phyloP scores from a whole-genome alignment of 2,113 vertebrate species.

The Aegypius monachus region DNA sequence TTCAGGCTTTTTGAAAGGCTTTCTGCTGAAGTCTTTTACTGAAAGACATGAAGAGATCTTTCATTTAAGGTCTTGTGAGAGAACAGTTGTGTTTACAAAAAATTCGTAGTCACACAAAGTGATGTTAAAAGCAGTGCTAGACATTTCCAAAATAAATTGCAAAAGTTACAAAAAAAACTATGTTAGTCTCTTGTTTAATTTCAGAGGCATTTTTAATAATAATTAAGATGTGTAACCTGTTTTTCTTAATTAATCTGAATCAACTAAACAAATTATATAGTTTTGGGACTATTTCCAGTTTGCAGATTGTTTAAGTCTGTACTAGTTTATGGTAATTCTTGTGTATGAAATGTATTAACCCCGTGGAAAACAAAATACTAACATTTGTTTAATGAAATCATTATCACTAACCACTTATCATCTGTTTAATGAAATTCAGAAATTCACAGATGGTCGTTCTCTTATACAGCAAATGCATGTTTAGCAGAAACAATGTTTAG shows the following conservation, averaged over 20 bases:
- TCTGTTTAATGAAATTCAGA: constrained; percentile 58
- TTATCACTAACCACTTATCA: constrained; percentile 51
- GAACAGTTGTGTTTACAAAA: not conserved
- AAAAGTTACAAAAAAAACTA: not conserved
- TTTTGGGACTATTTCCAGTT: not conserved
- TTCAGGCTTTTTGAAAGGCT: not conserved
- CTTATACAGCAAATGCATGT: not conserved
- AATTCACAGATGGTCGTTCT: constrained; percentile 41
- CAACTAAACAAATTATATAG: not conserved
- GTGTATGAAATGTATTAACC: constrained; percentile 29
- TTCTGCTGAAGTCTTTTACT: not conserved
- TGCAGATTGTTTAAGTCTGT: constrained; percentile 7
- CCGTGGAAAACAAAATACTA: constrained; percentile 21
- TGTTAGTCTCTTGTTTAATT: not conserved
- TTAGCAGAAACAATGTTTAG: constrained; percentile 34
- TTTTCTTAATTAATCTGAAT: constrained; percentile 23
- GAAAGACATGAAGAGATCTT: not conserved
- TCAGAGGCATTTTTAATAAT: not conserved
- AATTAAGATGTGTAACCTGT: not conserved
- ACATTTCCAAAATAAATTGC: not conserved
- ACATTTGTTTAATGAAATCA: constrained; percentile 58
- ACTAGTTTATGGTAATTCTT: constrained; percentile 16
- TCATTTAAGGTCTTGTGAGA: not conserved
- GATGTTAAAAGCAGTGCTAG: not conserved
- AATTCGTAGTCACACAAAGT: not conserved